These are phyloP conservation scores for Platichthys flesus DNA, from an alignment of 2,113 vertebrate genomes.

Conservation along the genomic window DNA sequence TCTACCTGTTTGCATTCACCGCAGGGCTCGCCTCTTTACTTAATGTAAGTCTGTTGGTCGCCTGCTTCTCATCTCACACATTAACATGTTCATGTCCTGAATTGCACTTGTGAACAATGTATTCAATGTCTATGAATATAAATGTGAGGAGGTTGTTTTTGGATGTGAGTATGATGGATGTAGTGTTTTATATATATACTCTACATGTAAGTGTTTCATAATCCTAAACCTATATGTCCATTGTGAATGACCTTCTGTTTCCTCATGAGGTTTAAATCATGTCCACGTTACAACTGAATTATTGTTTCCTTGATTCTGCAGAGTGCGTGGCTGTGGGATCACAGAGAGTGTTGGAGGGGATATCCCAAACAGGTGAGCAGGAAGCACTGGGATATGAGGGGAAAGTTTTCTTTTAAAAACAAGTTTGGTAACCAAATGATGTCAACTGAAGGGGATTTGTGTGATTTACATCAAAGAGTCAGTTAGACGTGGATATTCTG, in stretches of 20 bases:
- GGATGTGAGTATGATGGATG: no score
- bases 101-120: not conserved
- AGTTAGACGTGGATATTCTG: no score
- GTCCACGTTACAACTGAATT: not conserved
- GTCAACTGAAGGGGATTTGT: no score
- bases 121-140: not conserved
- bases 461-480: no score
- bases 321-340: slow-evolving; percentile 93
- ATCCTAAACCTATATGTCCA: no score
- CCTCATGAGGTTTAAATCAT: not conserved
- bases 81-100: not conserved
- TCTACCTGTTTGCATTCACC: slow-evolving; percentile 86
- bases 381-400: not conserved
- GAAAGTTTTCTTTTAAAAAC: not conserved
- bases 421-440: no score
- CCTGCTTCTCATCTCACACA: not conserved
- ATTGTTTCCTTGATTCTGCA: slow-evolving; percentile 61
- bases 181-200: no score
- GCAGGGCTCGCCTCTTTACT: slow-evolving; percentile 84
- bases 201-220: no score
- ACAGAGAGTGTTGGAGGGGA: slow-evolving; percentile 86
- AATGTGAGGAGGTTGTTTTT: no score
- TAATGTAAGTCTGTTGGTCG: slow-evolving; percentile 84
- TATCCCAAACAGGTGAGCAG: slow-evolving; percentile 89
- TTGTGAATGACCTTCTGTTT: not conserved